Conservation (phyloP, 1,140 invertebrate species). For the Anthonomus grandis region DNA sequence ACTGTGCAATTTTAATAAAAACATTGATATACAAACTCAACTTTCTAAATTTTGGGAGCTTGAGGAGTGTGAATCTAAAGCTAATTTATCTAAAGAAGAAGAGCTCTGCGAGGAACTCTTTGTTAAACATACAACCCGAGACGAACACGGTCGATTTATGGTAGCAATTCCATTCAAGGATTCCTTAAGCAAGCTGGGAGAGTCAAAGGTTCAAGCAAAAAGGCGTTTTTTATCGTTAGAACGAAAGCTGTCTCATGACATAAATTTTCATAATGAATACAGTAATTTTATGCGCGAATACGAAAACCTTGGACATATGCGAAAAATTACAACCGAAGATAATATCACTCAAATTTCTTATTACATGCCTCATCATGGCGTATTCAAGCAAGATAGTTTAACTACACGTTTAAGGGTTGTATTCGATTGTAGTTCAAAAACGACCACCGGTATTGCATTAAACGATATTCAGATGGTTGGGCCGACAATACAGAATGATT, state of each 20-base stretch:
- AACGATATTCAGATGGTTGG: slow-evolving; percentile 44
- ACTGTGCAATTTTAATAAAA: slow-evolving; percentile 1
- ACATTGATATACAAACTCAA: slow-evolving; percentile 21
- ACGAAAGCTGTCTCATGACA: slow-evolving; percentile 34
- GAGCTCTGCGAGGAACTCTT: slow-evolving; percentile 36
- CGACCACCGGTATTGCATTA: slow-evolving; percentile 38
- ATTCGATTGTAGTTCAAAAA: slow-evolving; percentile 43
- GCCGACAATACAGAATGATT: slow-evolving; percentile 45
- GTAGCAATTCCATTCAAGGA: slow-evolving; percentile 42
- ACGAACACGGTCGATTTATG: slow-evolving; percentile 37
- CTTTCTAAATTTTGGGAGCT: slow-evolving; percentile 37
- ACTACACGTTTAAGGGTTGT: slow-evolving; percentile 47
- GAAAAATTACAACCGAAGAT: background rate
- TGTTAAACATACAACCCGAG: slow-evolving; percentile 27
- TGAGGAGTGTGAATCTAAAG: slow-evolving; percentile 3
- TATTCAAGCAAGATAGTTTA: slow-evolving; percentile 34
- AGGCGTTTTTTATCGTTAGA: slow-evolving; percentile 38
- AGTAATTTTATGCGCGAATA: slow-evolving; percentile 46
- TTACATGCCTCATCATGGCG: slow-evolving; percentile 49
- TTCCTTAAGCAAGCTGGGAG: slow-evolving; percentile 30
- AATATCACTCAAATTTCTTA: slow-evolving; percentile 8
- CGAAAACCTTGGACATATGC: background rate
- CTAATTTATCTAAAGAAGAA: slow-evolving; percentile 33
- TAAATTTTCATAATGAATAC: slow-evolving; percentile 32
- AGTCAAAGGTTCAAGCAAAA: slow-evolving; percentile 39